These are phyloP conservation scores for Seira sanloemensis DNA, from an alignment of 2,888 invertebrate genomes.

Conservation along the genomic window DNA sequence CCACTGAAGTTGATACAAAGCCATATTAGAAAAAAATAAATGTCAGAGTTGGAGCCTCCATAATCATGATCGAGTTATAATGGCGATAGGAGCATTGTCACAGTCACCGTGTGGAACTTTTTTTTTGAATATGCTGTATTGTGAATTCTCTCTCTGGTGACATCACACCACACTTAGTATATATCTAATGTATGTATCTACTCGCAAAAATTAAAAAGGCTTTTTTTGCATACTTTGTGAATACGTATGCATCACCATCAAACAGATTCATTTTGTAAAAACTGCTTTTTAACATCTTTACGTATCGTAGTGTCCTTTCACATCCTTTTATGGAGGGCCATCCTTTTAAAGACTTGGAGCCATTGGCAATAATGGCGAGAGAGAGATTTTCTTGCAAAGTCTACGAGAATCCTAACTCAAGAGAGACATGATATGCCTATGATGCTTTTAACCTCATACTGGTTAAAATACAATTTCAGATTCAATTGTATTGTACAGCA, in stretches of 20 bases:
- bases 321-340: conserved; percentile 51
- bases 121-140: neutral
- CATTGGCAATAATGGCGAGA: conserved; percentile 55
- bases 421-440: conserved; percentile 18
- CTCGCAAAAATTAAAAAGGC: neutral
- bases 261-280: conserved; percentile 7
- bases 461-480: conserved; percentile 14
- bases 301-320: conserved; percentile 51
- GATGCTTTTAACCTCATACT: conserved; percentile 31
- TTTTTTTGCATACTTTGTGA: neutral
- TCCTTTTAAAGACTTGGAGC: conserved; percentile 61
- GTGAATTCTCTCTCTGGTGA: conserved; percentile 24
- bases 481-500: conserved; percentile 19
- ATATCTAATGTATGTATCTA: neutral
- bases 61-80: neutral
- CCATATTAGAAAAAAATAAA: neutral
- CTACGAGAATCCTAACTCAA: neutral
- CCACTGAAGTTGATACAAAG: neutral
- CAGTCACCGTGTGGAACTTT: neutral
- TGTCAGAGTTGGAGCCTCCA: neutral
- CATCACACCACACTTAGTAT: conserved; percentile 33
- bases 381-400: conserved; percentile 35
- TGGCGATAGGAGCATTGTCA: neutral
- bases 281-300: conserved; percentile 33
- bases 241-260: neutral